These are phyloP conservation scores for Laupala kohalensis DNA, from an alignment of 1,140 invertebrate genomes.

Conservation along the genomic window DNA sequence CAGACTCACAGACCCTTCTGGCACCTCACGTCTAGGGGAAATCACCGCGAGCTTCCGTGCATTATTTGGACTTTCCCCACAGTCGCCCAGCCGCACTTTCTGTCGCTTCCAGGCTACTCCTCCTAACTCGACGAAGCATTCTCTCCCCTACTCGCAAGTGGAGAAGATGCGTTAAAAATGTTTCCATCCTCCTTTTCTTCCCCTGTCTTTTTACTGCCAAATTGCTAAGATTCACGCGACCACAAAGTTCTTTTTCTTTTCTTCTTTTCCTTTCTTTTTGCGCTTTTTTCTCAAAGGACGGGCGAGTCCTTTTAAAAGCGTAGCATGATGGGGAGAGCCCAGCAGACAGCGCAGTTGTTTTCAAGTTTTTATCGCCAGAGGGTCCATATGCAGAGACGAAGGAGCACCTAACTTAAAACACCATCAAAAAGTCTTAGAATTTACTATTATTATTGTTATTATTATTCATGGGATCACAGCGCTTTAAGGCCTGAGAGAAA, in stretches of 20 bases:
- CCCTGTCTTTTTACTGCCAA: neutral
- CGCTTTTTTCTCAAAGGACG: neutral
- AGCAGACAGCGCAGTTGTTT: neutral
- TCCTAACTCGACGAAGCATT: neutral
- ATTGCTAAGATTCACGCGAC: neutral
- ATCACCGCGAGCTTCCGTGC: too few relatives aligned
- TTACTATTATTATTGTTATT: neutral
- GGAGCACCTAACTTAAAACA: neutral
- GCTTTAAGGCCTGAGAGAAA: neutral
- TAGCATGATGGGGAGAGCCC: neutral
- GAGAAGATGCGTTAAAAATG: neutral
- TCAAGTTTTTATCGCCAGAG: neutral
- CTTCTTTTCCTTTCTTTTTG: neutral
- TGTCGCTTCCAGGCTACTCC: neutral
- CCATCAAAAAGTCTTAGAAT: neutral
- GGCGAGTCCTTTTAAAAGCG: neutral
- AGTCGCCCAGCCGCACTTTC: neutral
- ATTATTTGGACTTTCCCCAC: too few relatives aligned
- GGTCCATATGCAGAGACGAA: neutral
- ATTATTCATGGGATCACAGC: neutral
- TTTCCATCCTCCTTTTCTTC: neutral
- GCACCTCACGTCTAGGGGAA: too few relatives aligned
- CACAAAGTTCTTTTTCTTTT: neutral
- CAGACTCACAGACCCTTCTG: too few relatives aligned
- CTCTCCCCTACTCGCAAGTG: neutral